Conservation (phyloP, 2,797 vertebrate genomes). For the Dermochelys coriacea region DNA sequence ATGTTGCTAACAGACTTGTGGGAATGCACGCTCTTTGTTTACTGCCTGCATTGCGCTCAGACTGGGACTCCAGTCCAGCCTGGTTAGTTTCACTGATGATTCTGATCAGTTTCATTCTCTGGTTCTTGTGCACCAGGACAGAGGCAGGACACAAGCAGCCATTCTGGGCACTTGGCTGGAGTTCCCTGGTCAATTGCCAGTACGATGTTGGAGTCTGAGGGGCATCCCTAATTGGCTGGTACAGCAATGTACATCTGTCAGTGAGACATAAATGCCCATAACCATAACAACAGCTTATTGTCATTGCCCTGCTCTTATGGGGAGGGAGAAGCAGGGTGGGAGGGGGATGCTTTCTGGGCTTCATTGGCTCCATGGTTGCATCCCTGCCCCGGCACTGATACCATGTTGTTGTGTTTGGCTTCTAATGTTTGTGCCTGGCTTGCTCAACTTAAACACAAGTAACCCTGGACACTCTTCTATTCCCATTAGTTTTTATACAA, state of each 20-base stretch:
- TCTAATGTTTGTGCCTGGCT: background rate
- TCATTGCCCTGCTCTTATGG: background rate
- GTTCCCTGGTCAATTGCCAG: background rate
- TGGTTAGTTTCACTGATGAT: background rate
- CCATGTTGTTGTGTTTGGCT: background rate
- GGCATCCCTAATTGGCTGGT: background rate
- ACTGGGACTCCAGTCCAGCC: background rate
- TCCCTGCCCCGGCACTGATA: background rate
- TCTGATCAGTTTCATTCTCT: background rate
- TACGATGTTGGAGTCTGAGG: background rate
- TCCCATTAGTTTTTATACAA: background rate
- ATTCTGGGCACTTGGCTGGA: background rate
- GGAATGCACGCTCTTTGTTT: fast-evolving
- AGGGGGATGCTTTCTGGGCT: background rate
- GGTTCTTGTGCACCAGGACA: background rate
- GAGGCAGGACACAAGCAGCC: background rate
- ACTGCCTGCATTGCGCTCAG: background rate
- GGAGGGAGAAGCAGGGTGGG: background rate
- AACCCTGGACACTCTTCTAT: background rate
- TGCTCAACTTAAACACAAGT: background rate
- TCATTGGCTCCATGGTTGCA: background rate
- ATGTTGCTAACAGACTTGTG: background rate
- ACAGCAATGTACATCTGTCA: background rate
- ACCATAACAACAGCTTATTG: background rate
- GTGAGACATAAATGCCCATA: background rate